These are phyloP conservation scores for Cactoblastis cactorum DNA, from an alignment of 2,888 invertebrate species.

Conservation along the genomic window DNA sequence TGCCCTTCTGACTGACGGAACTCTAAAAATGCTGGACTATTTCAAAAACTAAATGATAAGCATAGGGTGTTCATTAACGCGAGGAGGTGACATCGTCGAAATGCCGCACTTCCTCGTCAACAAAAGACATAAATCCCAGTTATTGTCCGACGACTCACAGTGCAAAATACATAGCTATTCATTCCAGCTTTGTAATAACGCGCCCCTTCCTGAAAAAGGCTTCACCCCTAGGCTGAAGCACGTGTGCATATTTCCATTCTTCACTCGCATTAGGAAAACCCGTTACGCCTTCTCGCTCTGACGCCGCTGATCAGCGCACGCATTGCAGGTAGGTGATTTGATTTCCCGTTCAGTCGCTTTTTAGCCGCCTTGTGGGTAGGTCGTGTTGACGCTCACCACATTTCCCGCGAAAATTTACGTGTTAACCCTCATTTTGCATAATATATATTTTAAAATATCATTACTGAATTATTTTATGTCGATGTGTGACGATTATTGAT, in stretches of 20 bases:
- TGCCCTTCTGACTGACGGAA: too few relatives aligned
- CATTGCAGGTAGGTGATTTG: conserved; percentile 70
- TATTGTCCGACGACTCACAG: conserved; percentile 58
- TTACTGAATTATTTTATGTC: conserved; percentile 34
- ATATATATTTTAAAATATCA: conserved; percentile 2
- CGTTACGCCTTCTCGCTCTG: conserved; percentile 37
- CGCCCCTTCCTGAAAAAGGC: conserved; percentile 67
- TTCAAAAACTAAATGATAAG: neutral
- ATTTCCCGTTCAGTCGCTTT: conserved; percentile 55
- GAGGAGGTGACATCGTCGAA: conserved; percentile 37
- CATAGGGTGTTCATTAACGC: conserved; percentile 37
- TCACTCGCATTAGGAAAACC: conserved; percentile 26
- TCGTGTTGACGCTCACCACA: conserved; percentile 35
- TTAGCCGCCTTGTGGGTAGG: conserved; percentile 49
- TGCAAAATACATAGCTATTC: conserved; percentile 64
- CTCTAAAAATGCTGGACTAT: too few relatives aligned
- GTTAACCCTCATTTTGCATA: conserved; percentile 18
- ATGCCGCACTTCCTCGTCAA: conserved; percentile 45
- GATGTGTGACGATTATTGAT: conserved; percentile 50
- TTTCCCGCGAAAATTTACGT: conserved; percentile 76
- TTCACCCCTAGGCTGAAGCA: conserved; percentile 59
- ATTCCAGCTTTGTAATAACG: conserved; percentile 65
- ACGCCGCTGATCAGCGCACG: conserved; percentile 66
- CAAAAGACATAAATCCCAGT: conserved; percentile 54
- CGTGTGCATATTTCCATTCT: conserved; percentile 55